A percentile compares a stretch with the other conserved stretches of the same genome.
These are phyloP conservation scores for Leucoraja erinaceus DNA, from an alignment of 2,113 vertebrate genomes.

Conservation along the genomic window DNA sequence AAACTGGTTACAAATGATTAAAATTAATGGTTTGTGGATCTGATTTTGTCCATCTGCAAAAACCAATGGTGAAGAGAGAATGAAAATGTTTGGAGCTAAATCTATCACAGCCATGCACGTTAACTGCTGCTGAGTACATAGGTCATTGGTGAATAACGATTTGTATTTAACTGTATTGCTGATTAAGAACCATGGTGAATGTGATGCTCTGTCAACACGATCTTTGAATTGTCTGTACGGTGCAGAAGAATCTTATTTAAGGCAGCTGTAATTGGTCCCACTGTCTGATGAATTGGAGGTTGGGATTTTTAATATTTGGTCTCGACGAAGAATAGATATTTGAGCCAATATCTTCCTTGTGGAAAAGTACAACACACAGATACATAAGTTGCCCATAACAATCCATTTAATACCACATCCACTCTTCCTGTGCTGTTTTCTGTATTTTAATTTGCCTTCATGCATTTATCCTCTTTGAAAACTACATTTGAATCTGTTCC, in stretches of 20 bases:
- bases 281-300: neutral
- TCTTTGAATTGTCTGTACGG: neutral
- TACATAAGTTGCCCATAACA: neutral
- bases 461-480: neutral
- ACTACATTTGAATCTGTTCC: no score
- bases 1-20: neutral
- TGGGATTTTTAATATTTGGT: neutral
- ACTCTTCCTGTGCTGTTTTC: neutral
- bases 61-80: neutral
- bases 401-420: neutral
- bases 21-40: neutral
- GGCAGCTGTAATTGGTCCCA: neutral
- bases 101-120: neutral
- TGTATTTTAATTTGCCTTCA: neutral
- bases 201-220: neutral
- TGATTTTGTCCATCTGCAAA: no score
- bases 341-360: neutral
- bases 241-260: neutral
- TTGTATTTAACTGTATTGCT: neutral
- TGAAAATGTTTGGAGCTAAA: neutral
- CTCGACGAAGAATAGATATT: neutral
- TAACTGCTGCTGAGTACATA: neutral
- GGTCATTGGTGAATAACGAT: neutral
- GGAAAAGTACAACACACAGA: neutral
- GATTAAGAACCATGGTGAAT: neutral